Conservation (phyloP, 2,113 vertebrate genomes). For the Leuciscus idus region DNA sequence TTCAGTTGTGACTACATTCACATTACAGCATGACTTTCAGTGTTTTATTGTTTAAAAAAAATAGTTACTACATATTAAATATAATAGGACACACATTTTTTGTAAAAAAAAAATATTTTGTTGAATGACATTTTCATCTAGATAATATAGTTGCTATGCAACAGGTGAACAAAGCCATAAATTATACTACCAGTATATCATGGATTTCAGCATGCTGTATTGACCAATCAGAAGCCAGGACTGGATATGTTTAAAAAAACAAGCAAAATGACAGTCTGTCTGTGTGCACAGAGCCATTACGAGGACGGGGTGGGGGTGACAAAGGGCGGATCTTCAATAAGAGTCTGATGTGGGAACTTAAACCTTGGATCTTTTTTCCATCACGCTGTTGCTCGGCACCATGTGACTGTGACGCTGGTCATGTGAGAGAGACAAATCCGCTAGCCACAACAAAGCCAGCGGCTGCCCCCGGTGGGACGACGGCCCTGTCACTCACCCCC, state of each 20-base stretch:
- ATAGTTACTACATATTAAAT: too few species aligned
- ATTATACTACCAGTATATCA: not conserved
- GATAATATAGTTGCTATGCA: not conserved
- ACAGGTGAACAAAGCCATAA: not conserved
- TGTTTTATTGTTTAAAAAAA: not conserved
- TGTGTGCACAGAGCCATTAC: constrained; percentile 7
- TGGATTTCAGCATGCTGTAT: not conserved
- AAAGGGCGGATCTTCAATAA: constrained; percentile 9
- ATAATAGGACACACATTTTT: not conserved
- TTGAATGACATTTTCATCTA: not conserved
- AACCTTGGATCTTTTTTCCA: constrained; percentile 48
- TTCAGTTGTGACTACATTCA: not conserved
- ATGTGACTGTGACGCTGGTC: constrained; percentile 81
- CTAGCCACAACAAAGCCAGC: constrained; percentile 82
- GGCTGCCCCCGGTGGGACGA: constrained; percentile 72
- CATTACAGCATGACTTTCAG: not conserved
- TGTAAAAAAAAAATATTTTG: not conserved
- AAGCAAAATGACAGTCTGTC: not conserved
- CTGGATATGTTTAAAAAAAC: not conserved
- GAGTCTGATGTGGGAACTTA: constrained; percentile 50
- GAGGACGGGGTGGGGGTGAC: not conserved
- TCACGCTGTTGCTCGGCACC: constrained; percentile 54
- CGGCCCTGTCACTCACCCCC: constrained; percentile 79
- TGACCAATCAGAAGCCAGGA: constrained; percentile 1
- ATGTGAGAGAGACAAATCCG: constrained; percentile 85